These are phyloP conservation scores for Ciconia stormi DNA, from an alignment of 2,113 vertebrate genomes.

Conservation along the genomic window DNA sequence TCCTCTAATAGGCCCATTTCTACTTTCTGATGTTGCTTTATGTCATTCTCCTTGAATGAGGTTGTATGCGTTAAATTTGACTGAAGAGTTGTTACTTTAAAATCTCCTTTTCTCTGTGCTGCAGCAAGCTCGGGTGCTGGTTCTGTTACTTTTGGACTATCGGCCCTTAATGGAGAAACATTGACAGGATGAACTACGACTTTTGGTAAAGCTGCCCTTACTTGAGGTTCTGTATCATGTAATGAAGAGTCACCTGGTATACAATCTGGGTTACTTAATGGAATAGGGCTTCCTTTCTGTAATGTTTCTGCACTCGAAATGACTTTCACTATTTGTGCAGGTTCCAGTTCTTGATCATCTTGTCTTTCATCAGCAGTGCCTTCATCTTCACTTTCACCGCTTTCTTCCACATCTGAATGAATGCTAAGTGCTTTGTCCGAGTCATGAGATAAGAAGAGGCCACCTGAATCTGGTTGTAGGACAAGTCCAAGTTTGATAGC, in stretches of 20 bases:
- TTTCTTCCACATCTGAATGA: constrained; percentile 92
- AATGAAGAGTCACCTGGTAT: constrained; percentile 71
- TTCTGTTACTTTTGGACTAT: constrained; percentile 84
- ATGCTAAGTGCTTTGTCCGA: constrained; percentile 89
- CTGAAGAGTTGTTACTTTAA: constrained; percentile 71
- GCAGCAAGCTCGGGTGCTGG: constrained; percentile 79
- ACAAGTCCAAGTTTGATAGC: constrained; percentile 95
- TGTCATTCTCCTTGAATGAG: constrained; percentile 81
- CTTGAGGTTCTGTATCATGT: constrained; percentile 80
- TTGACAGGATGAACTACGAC: constrained; percentile 91
- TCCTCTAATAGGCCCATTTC: constrained; percentile 78
- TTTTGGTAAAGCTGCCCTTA: constrained; percentile 85
- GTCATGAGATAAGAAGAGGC: constrained; percentile 86
- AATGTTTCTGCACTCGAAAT: constrained; percentile 75
- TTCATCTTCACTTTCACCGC: constrained; percentile 93
- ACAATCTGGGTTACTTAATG: constrained; percentile 56
- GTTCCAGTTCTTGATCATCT: constrained; percentile 78
- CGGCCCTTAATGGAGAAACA: constrained; percentile 84
- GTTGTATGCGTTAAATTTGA: constrained; percentile 73
- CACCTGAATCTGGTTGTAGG: constrained; percentile 84
- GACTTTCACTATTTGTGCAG: constrained; percentile 76
- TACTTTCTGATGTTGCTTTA: constrained; percentile 75
- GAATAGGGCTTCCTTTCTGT: constrained; percentile 69
- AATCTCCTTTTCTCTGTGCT: constrained; percentile 83
- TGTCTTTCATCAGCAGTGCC: constrained; percentile 82